These are phyloP conservation scores for Ridgeia piscesae DNA, from an alignment of 1,140 invertebrate species.

Conservation along the genomic window DNA sequence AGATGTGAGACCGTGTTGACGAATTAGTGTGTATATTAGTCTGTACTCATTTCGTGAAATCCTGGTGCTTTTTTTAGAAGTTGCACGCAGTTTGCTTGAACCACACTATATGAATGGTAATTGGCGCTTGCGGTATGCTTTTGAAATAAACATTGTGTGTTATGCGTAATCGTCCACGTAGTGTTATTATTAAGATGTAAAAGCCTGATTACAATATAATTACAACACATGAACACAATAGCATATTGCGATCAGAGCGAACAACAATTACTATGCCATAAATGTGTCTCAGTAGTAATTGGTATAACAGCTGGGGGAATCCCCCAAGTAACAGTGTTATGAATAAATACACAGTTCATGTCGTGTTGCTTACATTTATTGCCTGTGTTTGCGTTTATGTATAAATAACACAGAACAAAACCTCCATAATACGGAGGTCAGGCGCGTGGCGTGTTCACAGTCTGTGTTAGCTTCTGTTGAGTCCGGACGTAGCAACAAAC, in stretches of 20 bases:
- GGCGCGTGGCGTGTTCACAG: background rate
- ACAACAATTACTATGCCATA: background rate
- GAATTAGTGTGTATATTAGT: background rate
- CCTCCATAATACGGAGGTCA: background rate
- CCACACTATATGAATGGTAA: background rate
- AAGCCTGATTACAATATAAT: background rate
- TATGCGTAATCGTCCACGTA: background rate
- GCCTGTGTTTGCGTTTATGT: background rate
- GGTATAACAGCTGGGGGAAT: background rate
- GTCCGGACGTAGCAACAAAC: too few species aligned
- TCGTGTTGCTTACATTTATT: background rate
- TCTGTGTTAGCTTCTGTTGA: background rate
- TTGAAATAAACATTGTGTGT: background rate
- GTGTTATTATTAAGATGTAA: background rate
- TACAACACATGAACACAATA: background rate
- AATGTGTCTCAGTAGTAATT: background rate
- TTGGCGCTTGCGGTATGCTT: background rate
- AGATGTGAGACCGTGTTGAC: background rate
- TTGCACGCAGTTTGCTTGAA: background rate
- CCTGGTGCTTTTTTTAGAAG: background rate
- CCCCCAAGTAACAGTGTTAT: background rate
- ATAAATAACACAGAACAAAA: too few species aligned
- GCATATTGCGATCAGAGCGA: background rate
- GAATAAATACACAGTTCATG: background rate
- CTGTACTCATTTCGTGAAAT: background rate